Evolutionary conservation across 2,113 vertebrate species (phyloP), one percentile per base, ranked within the genome.

Genomic region (Miniopterus natalensis): DNA sequence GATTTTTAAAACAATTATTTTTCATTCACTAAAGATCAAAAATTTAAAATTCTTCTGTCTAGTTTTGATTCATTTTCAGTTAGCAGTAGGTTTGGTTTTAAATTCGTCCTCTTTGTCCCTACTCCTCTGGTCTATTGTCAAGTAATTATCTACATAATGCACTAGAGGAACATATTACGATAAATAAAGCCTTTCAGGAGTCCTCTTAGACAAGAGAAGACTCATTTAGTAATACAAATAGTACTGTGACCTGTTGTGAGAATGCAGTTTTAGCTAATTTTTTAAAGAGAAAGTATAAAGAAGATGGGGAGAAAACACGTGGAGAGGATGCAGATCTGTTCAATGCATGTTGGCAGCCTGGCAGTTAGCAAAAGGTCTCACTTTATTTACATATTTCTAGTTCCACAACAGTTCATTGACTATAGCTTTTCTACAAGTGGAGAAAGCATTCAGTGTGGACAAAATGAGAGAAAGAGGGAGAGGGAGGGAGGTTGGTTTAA

Each of bases 41-140:
- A 79, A 71, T 51, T 84, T 53, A n/a, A 90, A 92, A 80, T 79
- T 90, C 14, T 81, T 87, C 78, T 94, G 68, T 96, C 27, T 20
- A 74, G n/a, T 84, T 53, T 90, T 92, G 51, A 89, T 85, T 74
- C 20, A 40, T 92, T 80, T 53, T 86, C 57, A 79, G 0, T 55
- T 93, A 51, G 31, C 31, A 83, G 6, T 83, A 77, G 17, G 8
- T 73, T 93, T 83, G 42, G 15, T 74, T 87, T 94, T 95, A 80
- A 91, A 63, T 55, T 81, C 88, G 42, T 92, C 40, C 18, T 49
- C 59, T 21, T 78, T 45, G 14, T 84, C 81, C 59, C 36, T 88
- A 14, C 31, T 57, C 74, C 42, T 90, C 45, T 13, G 80, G 25
- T 68, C 51, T 42, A 4, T 71, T 88, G 63, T 49, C 77, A 94